Evolutionary conservation across 2,888 invertebrate genomes (phyloP), one percentile per base, ranked within the genome.

Genomic region (Melanchra persicariae): DNA sequence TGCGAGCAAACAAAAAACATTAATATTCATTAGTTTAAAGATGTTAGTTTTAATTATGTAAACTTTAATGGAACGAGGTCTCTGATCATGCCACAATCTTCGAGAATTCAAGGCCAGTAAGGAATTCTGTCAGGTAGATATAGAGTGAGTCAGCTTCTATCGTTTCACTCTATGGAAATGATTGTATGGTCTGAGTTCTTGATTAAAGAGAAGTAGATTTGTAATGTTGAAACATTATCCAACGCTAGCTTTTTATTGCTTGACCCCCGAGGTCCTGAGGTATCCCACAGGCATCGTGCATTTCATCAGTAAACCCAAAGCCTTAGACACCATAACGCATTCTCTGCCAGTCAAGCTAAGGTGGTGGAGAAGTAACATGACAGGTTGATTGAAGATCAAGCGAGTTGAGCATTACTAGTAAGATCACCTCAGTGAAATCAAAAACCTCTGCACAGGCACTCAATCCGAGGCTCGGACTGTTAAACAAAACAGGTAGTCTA

Each of bases 1-100:
- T 30, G 37, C 37, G 17, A 79, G 47, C 69, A 30, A 45, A 54
- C 49, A 30, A 49, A 61, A 64, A 37, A 61, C 22, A 77, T 79
- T 61, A 59, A 61, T 77, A 77, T 77, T 69, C 24, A 79, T 64
- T 26, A 69, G 15, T 52, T 26, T 43, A 62, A 19, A 52, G 30
- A n/a, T n/a, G 59, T 52, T 67, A 37, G 40, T 59, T 55, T 62
- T 43, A 30, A 57, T 78, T 65, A 58, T 59, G 59, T 73, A 64
- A 55, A 52, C 30, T 61, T 65, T 30, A 60, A 47, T 54, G 47
- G 51, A 65, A 66, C 54, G 68, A 74, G 69, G 74, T 12, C 47
- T 43, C 59, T 34, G 55, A 22, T 57, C 40, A 10, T 57, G 37
- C 15, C 22, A 57, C 22, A 57, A 37, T 37, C 8, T 57, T 57